Base-by-base conservation (phyloP, 2,113 vertebrate genomes). In the Bucco capensis region DNA sequence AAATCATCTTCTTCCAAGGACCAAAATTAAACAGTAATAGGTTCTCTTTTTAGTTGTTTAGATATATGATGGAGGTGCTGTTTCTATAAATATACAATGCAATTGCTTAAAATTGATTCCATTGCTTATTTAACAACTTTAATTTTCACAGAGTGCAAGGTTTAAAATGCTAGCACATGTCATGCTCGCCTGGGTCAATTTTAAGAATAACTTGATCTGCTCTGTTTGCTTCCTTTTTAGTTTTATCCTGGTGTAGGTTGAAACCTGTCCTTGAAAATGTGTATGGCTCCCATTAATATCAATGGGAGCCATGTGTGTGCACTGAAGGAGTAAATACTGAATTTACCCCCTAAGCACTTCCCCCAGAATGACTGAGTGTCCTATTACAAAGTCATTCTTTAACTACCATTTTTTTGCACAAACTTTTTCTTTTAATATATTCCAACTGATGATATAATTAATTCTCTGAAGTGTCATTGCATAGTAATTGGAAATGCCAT, bases 101-200 rank as follows among this genome's bases (percentile, higher is more conserved):
- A 92, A 96, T 90, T 92, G 71, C 88, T 84, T 90, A 79, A 89
- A 95, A 95, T 96, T 81, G 37, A 92, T 94, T 92, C 83, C 62
- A 62, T 79, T 89, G 88, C 93, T 92, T 90, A 79, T 89, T 94
- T 96, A 90, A 88, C 77, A 84, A 76, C 86, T 93, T 79, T 93
- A 95, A 94, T 95, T 96, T 90, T 95, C 92, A 90, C 86, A 19
- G 74, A 94, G 77, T 75, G 58, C 46, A 56, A 62, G 66, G 12
- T 42, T 84, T 73, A 94, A 96, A 96, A 95, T 19, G 66, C 81
- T 92, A 93, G 74, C 92, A 93, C 81, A 94, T 94, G 92, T 81
- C 3, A 0, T 40, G 37, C 66, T 89, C 4, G 14, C 62, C 54
- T 73, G 62, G 86, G 81, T 95, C 93, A 86, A 35, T 76, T 88